phyloP scores from a whole-genome alignment of 2,888 invertebrate species.

The Agrotis ipsilon region DNA sequence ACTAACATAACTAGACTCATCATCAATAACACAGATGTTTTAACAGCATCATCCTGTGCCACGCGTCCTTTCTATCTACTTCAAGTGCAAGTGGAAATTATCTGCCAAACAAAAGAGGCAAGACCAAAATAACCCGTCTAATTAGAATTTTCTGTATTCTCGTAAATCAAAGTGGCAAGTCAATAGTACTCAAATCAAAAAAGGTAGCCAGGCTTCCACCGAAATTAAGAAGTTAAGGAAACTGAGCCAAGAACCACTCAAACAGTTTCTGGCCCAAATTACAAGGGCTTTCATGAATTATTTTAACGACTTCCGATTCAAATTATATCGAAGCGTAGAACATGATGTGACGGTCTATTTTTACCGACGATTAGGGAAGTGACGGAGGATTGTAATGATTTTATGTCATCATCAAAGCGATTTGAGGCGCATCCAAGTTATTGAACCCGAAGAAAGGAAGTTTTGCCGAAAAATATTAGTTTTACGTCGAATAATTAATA shows the following conservation, averaged over 20 bases:
- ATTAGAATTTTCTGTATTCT: conserved; percentile 18
- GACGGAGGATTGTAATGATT: conserved; percentile 46
- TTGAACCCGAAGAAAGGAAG: conserved; percentile 19
- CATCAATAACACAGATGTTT: neutral
- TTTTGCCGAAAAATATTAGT: conserved; percentile 9
- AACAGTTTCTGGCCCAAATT: conserved; percentile 23
- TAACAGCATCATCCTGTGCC: neutral
- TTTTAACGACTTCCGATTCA: conserved; percentile 49
- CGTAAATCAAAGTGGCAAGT: conserved; percentile 18
- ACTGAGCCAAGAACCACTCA: conserved; percentile 22
- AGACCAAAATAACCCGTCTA: conserved; percentile 7
- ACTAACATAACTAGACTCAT: conserved; percentile 1
- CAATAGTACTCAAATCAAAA: conserved; percentile 8
- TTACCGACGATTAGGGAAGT: conserved; percentile 43
- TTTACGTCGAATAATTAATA: conserved; percentile 1
- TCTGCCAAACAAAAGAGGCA: neutral
- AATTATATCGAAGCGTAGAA: conserved; percentile 43
- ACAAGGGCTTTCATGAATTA: conserved; percentile 32
- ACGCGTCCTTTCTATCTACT: neutral
- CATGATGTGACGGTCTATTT: conserved; percentile 44
- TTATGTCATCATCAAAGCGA: conserved; percentile 42
- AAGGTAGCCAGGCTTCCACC: conserved; percentile 7
- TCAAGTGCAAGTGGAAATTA: neutral
- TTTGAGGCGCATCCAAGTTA: conserved; percentile 30
- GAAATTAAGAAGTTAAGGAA: conserved; percentile 31